Evolutionary conservation across 2,797 vertebrate genomes (phyloP).

Genomic region (Gymnopithys bicolor): DNA sequence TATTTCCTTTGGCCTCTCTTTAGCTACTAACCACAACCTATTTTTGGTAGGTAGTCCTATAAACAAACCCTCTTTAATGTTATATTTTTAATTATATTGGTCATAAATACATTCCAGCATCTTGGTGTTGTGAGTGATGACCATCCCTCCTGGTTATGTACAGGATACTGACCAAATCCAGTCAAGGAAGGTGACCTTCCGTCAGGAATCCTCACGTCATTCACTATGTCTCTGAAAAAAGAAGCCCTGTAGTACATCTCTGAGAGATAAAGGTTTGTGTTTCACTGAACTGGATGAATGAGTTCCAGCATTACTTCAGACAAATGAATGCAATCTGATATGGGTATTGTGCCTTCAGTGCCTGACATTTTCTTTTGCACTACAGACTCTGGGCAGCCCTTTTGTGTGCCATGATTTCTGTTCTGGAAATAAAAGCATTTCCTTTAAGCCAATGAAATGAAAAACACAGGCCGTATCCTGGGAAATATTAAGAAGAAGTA

Average conservation of each 20-base stretch:
- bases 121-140: neutral
- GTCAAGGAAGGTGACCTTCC: neutral
- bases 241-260: neutral
- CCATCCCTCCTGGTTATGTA: neutral
- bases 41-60: neutral
- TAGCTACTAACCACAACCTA: neutral
- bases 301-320: neutral
- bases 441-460: neutral
- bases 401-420: neutral
- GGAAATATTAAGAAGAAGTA: neutral
- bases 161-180: neutral
- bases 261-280: neutral
- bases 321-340: neutral
- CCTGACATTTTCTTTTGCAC: neutral
- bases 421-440: conserved; percentile 4
- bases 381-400: neutral
- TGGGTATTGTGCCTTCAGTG: neutral
- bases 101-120: neutral
- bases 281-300: neutral
- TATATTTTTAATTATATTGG: neutral
- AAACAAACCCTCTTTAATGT: neutral
- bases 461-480: neutral
- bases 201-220: neutral
- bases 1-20: neutral
- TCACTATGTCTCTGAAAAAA: neutral